Base-by-base conservation (phyloP, 1,140 invertebrate species). In the Drosophila miranda region DNA sequence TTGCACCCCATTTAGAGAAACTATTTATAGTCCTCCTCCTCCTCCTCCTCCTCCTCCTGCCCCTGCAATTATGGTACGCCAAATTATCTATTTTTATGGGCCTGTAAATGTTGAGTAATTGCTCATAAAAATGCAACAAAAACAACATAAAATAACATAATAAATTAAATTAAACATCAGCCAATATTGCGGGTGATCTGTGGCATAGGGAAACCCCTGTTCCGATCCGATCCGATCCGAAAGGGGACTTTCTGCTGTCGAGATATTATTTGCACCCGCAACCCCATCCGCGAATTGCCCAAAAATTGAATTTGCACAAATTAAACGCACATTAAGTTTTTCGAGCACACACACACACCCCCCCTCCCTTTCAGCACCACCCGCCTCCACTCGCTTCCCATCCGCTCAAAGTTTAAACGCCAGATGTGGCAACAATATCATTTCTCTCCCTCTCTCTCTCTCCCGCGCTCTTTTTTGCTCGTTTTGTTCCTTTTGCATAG, bases 281-380 rank as follows among this genome's bases (percentile, higher is more conserved):
- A 9, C 11, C 4, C 2, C 34, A 38, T 3, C 4, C 34, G 63
- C 52, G 26, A 42, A 68, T 68, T 68, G 44, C 13, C 46, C 54
- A 30, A 44, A 75, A 78, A 78, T 81, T 78, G 69, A 77, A 76
- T 82, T 86, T 75, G 77, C 58, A 30, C 78, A 64, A 87, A 87
- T 84, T 84, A 86, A 86, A 86, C 73, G 81, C 82, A 78, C 77
- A 86, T 87, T 82, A 82, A 82, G 55, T 82, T 86, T 81, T 54
- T 76, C 62, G 62, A 48, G 60, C 52, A 57, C 70, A 60, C 41
- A 23, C 62, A n/a, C 46, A 42, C 38, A 44, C 19, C 42, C 48
- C 28, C 49, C 26, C 60, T n/a, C 44, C 8, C 30, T 55, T 28
- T 19, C 23, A 26, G 23, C 23, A 26, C 23, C 23, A 23, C 48